Conservation (phyloP, 2,797 vertebrate genomes). For the Acanthopagrus latus region DNA sequence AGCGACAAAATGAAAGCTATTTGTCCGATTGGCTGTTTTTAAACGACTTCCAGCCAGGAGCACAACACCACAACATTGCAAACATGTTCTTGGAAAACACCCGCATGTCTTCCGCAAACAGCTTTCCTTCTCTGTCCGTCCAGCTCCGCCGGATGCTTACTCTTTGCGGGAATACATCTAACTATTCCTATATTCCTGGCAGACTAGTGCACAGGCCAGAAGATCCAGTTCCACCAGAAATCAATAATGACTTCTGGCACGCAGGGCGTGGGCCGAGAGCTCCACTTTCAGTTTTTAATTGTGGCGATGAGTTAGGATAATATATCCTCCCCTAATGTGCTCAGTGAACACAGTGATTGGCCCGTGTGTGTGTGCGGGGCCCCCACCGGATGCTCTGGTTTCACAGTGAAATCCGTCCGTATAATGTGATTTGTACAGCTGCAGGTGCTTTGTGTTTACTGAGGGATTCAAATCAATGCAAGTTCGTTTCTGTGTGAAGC, state of each 20-base stretch:
- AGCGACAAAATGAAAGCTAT: too few relatives aligned
- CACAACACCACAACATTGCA: too few relatives aligned
- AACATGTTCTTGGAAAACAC: neutral
- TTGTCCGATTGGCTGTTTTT: too few relatives aligned
- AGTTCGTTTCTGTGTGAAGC: constrained; percentile 26
- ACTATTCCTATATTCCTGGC: neutral
- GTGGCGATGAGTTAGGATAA: constrained; percentile 13
- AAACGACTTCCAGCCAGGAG: too few relatives aligned
- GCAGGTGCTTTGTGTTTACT: constrained; percentile 36
- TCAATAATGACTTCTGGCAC: constrained; percentile 21
- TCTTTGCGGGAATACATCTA: neutral
- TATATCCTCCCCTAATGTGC: constrained; percentile 32
- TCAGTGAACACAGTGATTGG: constrained; percentile 49
- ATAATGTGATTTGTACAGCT: constrained; percentile 46
- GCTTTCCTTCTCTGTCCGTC: neutral
- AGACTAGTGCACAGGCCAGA: neutral
- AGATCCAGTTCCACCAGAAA: constrained; percentile 43
- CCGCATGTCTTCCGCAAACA: neutral
- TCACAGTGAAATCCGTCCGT: constrained; percentile 40
- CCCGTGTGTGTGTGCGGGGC: neutral
- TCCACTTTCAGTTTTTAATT: constrained; percentile 54
- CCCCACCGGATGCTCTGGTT: constrained; percentile 39
- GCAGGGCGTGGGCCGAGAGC: constrained; percentile 8
- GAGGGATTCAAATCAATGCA: constrained; percentile 39
- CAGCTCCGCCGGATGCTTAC: neutral